These are phyloP conservation scores for Samia ricini DNA, from an alignment of 1,140 invertebrate genomes.

Conservation along the genomic window DNA sequence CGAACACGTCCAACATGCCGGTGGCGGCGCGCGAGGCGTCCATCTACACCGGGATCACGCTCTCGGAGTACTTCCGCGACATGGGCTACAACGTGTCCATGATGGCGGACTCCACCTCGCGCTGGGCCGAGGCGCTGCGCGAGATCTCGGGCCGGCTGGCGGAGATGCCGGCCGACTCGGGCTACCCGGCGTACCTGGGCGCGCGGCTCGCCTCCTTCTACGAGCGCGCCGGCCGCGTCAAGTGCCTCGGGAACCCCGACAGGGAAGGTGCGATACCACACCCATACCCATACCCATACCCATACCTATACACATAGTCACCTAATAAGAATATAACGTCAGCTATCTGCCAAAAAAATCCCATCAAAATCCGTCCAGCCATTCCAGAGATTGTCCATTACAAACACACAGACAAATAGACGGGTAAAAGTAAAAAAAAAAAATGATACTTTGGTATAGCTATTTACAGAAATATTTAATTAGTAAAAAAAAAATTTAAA, in stretches of 20 bases:
- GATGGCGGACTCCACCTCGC: conserved; percentile 99
- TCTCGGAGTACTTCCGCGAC: conserved; percentile 99
- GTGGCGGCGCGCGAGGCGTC: conserved; percentile 99
- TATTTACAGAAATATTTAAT: too few species aligned
- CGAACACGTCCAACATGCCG: conserved; percentile 99
- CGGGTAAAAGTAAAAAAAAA: too few species aligned
- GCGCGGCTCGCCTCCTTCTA: conserved; percentile 99
- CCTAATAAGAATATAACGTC: too few species aligned
- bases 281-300: background rate
- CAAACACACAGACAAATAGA: too few species aligned
- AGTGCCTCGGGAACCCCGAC: conserved; percentile 98
- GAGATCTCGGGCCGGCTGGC: conserved; percentile 99
- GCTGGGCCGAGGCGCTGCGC: conserved; percentile 99
- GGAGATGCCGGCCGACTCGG: conserved; percentile 99
- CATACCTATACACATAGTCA: too few species aligned
- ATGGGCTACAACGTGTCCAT: conserved; percentile 99
- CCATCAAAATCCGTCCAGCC: too few species aligned
- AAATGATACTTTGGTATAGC: too few species aligned
- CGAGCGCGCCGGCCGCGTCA: conserved; percentile 98
- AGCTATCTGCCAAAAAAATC: too few species aligned
- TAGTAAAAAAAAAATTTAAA: too few species aligned
- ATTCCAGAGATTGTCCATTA: too few species aligned
- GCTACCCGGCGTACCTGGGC: conserved; percentile 99
- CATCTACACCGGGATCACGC: conserved; percentile 99
- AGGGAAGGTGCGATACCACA: conserved; percentile 83